Evolutionary conservation across 2,888 invertebrate genomes (phyloP).

Genomic region (Drosophila greeni): DNA sequence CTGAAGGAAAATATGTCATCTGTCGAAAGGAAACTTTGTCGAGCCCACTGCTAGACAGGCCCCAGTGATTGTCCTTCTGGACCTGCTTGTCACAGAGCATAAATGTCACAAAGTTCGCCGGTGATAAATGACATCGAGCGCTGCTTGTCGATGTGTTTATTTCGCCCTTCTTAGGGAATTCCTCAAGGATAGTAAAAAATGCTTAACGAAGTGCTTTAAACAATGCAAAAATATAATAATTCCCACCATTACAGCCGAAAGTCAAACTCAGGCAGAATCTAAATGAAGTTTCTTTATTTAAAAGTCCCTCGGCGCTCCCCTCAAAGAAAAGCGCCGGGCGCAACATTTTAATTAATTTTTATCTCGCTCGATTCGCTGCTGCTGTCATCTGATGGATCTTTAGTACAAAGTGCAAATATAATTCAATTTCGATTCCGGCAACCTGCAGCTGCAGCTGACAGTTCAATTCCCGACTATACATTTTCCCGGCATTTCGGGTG

Average conservation of each 20-base stretch:
- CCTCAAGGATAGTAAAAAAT: neutral
- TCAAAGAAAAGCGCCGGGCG: neutral
- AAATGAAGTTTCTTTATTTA: too few species aligned
- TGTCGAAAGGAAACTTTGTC: constrained; percentile 35
- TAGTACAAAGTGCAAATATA: constrained; percentile 68
- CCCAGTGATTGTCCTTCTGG: constrained; percentile 24
- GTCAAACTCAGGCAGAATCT: neutral
- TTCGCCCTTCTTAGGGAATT: constrained; percentile 8
- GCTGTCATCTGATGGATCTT: constrained; percentile 50
- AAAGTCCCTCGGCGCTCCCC: too few species aligned
- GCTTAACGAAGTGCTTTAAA: neutral
- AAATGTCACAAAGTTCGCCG: constrained; percentile 71
- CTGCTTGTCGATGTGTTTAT: constrained; percentile 43
- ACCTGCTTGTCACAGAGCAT: constrained; percentile 52
- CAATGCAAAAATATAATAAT: neutral
- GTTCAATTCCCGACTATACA: constrained; percentile 61
- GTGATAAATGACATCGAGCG: constrained; percentile 71
- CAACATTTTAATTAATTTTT: constrained; percentile 66
- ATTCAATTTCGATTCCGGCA: constrained; percentile 63
- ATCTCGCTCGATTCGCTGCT: constrained; percentile 32
- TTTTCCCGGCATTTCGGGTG: constrained; percentile 27
- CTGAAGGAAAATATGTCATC: constrained; percentile 52
- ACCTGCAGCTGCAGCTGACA: constrained; percentile 60
- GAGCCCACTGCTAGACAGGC: constrained; percentile 15
- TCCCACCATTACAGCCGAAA: too few species aligned